phyloP scores from a whole-genome alignment of 2,113 vertebrate genomes.

The Rhineura floridana region DNA sequence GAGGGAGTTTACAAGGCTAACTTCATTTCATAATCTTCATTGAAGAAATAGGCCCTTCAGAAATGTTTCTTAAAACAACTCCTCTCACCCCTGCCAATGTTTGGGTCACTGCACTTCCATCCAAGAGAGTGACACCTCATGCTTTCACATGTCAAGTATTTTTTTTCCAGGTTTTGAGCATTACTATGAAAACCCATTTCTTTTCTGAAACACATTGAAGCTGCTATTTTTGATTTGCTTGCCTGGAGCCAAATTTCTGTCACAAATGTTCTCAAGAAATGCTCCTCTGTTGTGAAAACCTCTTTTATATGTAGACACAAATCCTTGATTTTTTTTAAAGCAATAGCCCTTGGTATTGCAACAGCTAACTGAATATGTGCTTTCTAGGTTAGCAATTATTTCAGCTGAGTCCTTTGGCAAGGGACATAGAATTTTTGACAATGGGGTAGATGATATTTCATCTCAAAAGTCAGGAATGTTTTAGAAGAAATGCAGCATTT shows the following conservation, averaged over 20 bases:
- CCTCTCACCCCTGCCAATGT: not conserved
- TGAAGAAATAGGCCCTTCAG: not conserved
- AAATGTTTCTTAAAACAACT: not conserved
- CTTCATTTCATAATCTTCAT: not conserved
- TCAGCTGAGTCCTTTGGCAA: slow-evolving; percentile 21
- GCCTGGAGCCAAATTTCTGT: slow-evolving; percentile 21
- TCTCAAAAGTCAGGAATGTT: slow-evolving; percentile 1
- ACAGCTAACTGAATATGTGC: not conserved
- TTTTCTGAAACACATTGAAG: slow-evolving; percentile 1
- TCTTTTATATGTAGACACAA: slow-evolving; percentile 7
- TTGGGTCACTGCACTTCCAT: slow-evolving; percentile 4
- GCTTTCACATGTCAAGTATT: not conserved
- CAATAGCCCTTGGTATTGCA: slow-evolving; percentile 5
- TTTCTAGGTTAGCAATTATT: slow-evolving; percentile 26
- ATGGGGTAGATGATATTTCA: slow-evolving; percentile 20
- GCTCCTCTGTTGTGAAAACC: not conserved
- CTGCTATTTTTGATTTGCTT: slow-evolving; percentile 35
- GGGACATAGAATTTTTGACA: slow-evolving; percentile 19
- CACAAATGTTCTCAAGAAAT: slow-evolving; percentile 28
- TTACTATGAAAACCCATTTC: not conserved
- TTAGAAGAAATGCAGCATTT: slow-evolving; percentile 9
- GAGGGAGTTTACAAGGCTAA: not conserved
- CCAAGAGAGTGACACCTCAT: not conserved
- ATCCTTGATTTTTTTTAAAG: not conserved
- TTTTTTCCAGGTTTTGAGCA: slow-evolving; percentile 1